phyloP scores from a whole-genome alignment of 2,797 vertebrate genomes.

The Tympanoctomys barrerae region DNA sequence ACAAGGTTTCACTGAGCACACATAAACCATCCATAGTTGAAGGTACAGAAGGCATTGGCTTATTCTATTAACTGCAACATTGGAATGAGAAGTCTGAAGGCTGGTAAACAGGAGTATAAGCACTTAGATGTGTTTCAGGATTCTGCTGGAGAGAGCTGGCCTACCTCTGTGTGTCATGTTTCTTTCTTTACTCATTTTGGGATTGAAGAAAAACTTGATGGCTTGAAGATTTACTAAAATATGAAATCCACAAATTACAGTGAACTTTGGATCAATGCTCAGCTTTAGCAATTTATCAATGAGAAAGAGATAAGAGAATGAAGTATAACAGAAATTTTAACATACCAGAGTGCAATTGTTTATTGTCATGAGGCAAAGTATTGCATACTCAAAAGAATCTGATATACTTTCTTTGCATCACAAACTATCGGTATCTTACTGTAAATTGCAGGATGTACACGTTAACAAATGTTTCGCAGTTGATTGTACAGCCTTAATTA shows the following conservation, averaged over 20 bases:
- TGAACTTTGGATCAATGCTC: background rate
- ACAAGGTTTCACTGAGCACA: background rate
- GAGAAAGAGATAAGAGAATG: background rate
- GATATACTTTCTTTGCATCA: background rate
- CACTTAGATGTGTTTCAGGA: background rate
- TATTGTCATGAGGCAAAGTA: background rate
- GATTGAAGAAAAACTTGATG: background rate
- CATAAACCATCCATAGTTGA: background rate
- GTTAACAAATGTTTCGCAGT: conserved; percentile 51
- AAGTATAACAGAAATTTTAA: background rate
- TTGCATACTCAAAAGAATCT: background rate
- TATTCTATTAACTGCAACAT: background rate
- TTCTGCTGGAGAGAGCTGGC: background rate
- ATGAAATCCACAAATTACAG: background rate
- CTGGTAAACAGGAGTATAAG: background rate
- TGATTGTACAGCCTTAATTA: conserved; percentile 8
- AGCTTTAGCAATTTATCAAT: background rate
- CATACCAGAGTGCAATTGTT: background rate
- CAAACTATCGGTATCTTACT: background rate
- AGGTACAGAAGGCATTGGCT: background rate
- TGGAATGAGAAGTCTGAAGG: background rate
- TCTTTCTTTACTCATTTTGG: background rate
- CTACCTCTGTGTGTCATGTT: background rate
- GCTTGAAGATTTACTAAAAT: background rate
- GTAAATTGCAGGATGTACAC: background rate